Evolutionary conservation across 2,113 vertebrate genomes (phyloP), one percentile per base, ranked within the genome.

Genomic region (Pelvicachromis taeniatus): DNA sequence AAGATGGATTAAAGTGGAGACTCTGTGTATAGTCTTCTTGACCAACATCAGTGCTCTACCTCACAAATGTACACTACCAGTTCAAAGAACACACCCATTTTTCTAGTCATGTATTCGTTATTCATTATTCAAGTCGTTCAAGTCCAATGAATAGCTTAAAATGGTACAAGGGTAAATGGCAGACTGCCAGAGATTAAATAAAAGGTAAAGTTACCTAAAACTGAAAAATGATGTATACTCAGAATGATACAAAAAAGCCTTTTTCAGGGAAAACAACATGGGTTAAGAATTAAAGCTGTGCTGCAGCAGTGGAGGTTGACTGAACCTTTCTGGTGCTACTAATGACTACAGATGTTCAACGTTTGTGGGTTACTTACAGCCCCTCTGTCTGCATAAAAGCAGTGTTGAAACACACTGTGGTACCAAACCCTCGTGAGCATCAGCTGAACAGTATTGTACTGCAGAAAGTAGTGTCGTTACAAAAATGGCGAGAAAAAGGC

Each of bases 301-400:
- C 55, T 29, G 1, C 55, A 56, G 55, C 55, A 56, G 14, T n/a
- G n/a, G n/a, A n/a, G n/a, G n/a, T n/a, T n/a, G n/a, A n/a, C n/a
- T n/a, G n/a, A n/a, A n/a, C n/a, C n/a, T n/a, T n/a, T n/a, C 21
- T 29, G 14, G 7, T 1, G 2, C 0, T 58, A 17, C 55, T 31
- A 29, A 58, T 31, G 29, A 23, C 55, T 58, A 9, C 55, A 58
- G 55, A 0, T 58, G 55, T 29, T 29, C 55, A 58, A 16, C 13
- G 0, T 58, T 16, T 29, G 12, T 56, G 54, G 23, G 29, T 56
- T 56, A 29, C 54, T 56, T 56, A n/a, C n/a, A n/a, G n/a, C n/a
- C n/a, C 6, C 33, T 33, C 33, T 33, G 1, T 33, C 33, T n/a
- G n/a, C n/a, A n/a, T n/a, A n/a, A n/a, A n/a, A n/a, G n/a, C n/a